Evolutionary conservation across 2,797 vertebrate genomes (phyloP), one percentile per base, ranked within the genome.

Genomic region (Miichthys miiuy): DNA sequence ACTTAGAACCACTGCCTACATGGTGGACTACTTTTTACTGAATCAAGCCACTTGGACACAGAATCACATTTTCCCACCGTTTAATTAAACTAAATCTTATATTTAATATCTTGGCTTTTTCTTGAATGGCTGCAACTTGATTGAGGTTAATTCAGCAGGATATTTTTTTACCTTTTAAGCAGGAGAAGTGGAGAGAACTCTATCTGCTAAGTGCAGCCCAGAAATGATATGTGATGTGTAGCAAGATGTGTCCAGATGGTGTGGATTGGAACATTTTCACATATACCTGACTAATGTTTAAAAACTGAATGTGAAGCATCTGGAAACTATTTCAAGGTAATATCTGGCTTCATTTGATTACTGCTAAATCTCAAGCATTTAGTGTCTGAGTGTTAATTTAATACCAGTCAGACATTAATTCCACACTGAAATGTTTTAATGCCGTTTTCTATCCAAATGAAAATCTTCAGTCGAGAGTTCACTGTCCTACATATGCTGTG

Each of bases 191-290:
- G 10, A 4, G 10, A 6, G 14, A 47, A 25, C 34, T 47, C 17
- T 34, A 38, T 77, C 21, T 67, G 55, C 27, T 20, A 70, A 68
- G 42, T 60, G 52, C 65, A 68, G 42, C 14, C 16, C 42, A 62
- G 57, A 68, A 61, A 30, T 69, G 4, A 44, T 64, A 48, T 46
- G 68, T 76, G 47, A 48, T 46, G 68, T 76, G 42, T 55, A 63
- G 17, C 21, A 23, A 58, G 57, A 72, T 51, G 51, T 68, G 57
- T 75, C 55, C 66, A 81, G 76, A 80, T 80, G 74, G 69, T 52
- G 60, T 27, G 12, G 66, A 61, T 17, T 50, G 44, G 38, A 76
- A 61, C 46, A 62, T 79, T 64, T 80, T 68, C 55, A 55, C 51
- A 77, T 34, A 44, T 66, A 73, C 63, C 75, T 69, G 64, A 62